These are phyloP conservation scores for Drosophila infuscata DNA, from an alignment of 2,888 invertebrate genomes.

Conservation along the genomic window DNA sequence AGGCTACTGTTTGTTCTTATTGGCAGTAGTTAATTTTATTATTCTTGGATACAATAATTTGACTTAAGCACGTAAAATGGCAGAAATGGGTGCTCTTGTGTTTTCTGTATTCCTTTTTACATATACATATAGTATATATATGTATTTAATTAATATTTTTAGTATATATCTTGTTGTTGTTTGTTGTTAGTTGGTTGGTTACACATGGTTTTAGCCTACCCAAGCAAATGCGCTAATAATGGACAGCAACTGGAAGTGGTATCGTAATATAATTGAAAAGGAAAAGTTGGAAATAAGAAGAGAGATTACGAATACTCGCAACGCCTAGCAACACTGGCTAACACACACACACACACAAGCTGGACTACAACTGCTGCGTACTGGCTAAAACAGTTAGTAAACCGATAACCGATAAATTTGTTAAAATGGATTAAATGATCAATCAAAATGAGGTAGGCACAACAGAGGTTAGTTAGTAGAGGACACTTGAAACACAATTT, in stretches of 20 bases:
- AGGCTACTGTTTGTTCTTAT: conserved; percentile 85
- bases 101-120: conserved; percentile 53
- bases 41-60: conserved; percentile 25
- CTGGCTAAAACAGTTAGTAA: conserved; percentile 62
- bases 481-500: conserved; percentile 74
- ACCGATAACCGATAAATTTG: conserved; percentile 16
- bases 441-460: conserved; percentile 60
- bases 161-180: conserved; percentile 23
- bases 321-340: conserved; percentile 49
- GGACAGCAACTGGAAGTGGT: conserved; percentile 53
- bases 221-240: conserved; percentile 77
- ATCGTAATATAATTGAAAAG: conserved; percentile 37
- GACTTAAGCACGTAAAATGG: conserved; percentile 44
- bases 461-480: conserved; percentile 77
- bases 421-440: conserved; percentile 43
- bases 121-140: conserved; percentile 7
- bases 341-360: conserved; percentile 23
- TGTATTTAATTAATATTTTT: conserved; percentile 24
- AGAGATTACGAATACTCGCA: conserved; percentile 33
- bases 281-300: conserved; percentile 32
- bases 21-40: conserved; percentile 81
- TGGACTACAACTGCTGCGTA: conserved; percentile 71
- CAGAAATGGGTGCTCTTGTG: conserved; percentile 80
- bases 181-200: conserved; percentile 34
- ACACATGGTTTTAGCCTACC: conserved; percentile 69